A percentile compares a stretch with the other conserved stretches of the same genome.
Conservation (phyloP, 2,797 vertebrate species). For the Rhinella marina region DNA sequence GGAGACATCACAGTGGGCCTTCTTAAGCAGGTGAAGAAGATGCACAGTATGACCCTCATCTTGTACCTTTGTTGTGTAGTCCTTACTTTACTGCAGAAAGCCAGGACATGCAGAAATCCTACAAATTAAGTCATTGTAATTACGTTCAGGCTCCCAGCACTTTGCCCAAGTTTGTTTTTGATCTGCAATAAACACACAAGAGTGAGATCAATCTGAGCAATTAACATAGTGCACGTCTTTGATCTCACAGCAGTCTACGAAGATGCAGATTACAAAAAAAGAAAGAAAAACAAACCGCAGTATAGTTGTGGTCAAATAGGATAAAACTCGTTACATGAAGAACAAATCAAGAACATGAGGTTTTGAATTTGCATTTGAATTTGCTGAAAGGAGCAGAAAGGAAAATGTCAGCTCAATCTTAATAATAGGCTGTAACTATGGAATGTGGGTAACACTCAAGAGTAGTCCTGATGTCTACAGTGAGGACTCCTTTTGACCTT, state of each 20-base stretch:
- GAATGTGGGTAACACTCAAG: too few species aligned
- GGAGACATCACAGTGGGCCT: too few species aligned
- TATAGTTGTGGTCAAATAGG: not conserved
- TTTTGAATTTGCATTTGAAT: conserved; percentile 7
- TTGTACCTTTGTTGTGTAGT: too few species aligned
- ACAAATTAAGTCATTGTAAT: conserved; percentile 28
- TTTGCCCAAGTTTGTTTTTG: conserved; percentile 2
- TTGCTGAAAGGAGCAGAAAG: conserved; percentile 36
- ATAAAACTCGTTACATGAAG: conserved; percentile 38
- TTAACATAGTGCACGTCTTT: not conserved
- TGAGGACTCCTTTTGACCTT: not conserved
- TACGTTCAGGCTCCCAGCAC: conserved; percentile 4
- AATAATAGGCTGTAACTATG: conserved; percentile 5
- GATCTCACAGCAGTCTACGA: not conserved
- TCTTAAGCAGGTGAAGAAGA: too few species aligned
- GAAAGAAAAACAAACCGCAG: not conserved
- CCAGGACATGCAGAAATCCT: not conserved
- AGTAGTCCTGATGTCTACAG: not conserved
- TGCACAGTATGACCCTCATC: too few species aligned
- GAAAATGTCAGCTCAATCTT: conserved; percentile 20
- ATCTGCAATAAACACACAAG: not conserved
- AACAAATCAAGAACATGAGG: conserved; percentile 37
- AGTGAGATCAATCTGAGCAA: conserved; percentile 40
- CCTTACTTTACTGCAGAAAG: too few species aligned
- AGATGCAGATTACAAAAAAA: not conserved